A percentile compares a stretch with the other conserved stretches of the same genome.
Evolutionary conservation across 2,113 vertebrate genomes (phyloP).

Genomic region (Addax nasomaculatus): DNA sequence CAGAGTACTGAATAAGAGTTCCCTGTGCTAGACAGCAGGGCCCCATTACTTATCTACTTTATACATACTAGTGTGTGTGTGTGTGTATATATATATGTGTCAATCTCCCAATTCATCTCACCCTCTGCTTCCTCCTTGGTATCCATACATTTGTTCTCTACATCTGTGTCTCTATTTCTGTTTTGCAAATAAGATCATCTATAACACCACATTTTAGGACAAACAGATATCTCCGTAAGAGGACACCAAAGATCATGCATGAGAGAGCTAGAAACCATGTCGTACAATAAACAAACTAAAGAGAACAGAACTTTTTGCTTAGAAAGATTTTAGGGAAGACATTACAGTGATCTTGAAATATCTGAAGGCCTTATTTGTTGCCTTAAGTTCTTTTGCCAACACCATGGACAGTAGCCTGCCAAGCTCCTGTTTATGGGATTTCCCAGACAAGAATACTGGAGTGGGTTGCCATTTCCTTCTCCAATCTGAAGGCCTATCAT

Average conservation of each 20-base stretch:
- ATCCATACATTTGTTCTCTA: background rate
- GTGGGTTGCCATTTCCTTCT: background rate
- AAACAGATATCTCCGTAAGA: background rate
- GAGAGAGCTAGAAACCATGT: background rate
- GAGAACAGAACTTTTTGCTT: background rate
- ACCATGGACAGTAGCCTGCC: background rate
- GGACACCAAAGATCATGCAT: background rate
- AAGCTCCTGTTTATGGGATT: background rate
- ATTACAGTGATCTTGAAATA: background rate
- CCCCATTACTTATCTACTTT: background rate
- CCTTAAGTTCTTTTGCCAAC: background rate
- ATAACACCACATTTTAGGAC: background rate
- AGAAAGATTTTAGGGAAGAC: background rate
- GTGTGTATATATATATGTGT: rapidly evolving
- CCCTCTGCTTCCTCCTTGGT: background rate
- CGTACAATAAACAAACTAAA: background rate
- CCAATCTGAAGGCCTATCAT: background rate
- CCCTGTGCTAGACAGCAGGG: background rate
- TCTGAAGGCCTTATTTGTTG: background rate
- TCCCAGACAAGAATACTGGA: background rate
- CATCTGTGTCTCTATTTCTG: background rate
- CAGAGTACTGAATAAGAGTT: background rate
- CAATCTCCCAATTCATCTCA: background rate
- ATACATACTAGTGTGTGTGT: background rate
- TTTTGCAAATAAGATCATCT: background rate